Evolutionary conservation across 23 tunicate species (phyloP).

Genomic region (Oikopleura dioica): DNA sequence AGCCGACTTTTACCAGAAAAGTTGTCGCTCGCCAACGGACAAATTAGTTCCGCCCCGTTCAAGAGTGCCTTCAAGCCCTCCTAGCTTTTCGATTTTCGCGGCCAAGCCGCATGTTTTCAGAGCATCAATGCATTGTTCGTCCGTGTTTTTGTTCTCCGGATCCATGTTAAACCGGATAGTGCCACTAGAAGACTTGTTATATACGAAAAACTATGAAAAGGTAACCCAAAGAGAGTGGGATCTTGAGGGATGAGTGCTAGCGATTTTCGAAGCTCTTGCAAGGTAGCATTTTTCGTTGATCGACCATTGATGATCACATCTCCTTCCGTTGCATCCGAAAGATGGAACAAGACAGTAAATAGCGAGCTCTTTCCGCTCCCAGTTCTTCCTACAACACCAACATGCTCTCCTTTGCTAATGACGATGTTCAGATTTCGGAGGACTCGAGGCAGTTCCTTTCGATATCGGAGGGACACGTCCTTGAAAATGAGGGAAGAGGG

Average conservation of each 20-base stretch:
- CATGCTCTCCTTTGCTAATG: slow-evolving; percentile 24
- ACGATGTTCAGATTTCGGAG: too few species aligned
- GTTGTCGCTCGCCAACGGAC: not conserved
- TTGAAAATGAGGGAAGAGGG: not conserved
- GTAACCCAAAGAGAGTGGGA: slow-evolving; percentile 27
- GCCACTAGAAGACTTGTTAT: slow-evolving; percentile 16
- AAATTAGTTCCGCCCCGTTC: not conserved
- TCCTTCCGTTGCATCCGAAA: slow-evolving; percentile 26
- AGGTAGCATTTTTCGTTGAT: slow-evolving; percentile 17
- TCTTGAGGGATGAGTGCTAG: slow-evolving; percentile 71
- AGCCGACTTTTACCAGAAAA: not conserved
- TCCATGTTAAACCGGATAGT: slow-evolving; percentile 49
- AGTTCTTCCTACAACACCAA: slow-evolving; percentile 78
- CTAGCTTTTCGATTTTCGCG: not conserved
- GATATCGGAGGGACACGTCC: not conserved
- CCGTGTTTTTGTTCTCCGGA: slow-evolving; percentile 23
- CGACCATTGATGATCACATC: slow-evolving; percentile 32
- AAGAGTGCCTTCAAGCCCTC: not conserved
- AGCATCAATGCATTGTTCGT: not conserved
- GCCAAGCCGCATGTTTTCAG: not conserved
- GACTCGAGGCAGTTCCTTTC: not conserved
- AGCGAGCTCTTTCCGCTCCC: slow-evolving; percentile 81
- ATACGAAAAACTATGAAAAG: not conserved
- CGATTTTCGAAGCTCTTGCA: slow-evolving; percentile 24
- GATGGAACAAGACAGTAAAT: slow-evolving; percentile 35